Conservation (phyloP, 2,113 vertebrate species). For the Phrynocephalus versicolor region DNA sequence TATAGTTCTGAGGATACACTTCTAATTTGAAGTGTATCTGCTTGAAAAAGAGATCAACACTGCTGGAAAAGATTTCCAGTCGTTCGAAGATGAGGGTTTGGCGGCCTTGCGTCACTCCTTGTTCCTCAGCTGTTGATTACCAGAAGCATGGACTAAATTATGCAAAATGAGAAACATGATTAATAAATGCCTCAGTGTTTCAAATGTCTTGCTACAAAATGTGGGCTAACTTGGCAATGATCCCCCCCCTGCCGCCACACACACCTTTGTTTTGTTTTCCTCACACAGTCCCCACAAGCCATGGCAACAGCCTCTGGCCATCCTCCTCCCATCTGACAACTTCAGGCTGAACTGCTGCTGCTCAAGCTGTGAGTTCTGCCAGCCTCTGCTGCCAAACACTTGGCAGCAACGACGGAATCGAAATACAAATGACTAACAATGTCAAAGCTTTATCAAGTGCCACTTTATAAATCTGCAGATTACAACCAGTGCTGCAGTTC, state of each 20-base stretch:
- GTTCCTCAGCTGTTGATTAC: not conserved
- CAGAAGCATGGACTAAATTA: not conserved
- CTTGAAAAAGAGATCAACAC: not conserved
- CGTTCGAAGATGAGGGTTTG: not conserved
- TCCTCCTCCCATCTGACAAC: not conserved
- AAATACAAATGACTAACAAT: not conserved
- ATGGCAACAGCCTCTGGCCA: not conserved
- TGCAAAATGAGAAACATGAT: not conserved
- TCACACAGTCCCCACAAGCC: not conserved
- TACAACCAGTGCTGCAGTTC: not conserved
- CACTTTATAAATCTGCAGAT: not conserved
- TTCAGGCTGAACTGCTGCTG: not conserved
- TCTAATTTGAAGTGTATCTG: not conserved
- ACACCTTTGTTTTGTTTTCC: too few relatives aligned
- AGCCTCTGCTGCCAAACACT: conserved; percentile 6
- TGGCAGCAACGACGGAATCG: rapidly evolving
- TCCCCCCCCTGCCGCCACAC: too few relatives aligned
- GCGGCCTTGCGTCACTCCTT: not conserved
- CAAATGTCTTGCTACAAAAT: not conserved
- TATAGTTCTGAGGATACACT: not conserved
- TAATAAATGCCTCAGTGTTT: not conserved
- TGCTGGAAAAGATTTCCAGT: not conserved
- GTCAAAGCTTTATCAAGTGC: conserved; percentile 20
- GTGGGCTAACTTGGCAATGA: not conserved
- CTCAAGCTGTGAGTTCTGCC: not conserved